A percentile compares a stretch with the other conserved stretches of the same genome.
These are phyloP conservation scores for Microplitis mediator DNA, from an alignment of 1,140 invertebrate genomes.

Conservation along the genomic window DNA sequence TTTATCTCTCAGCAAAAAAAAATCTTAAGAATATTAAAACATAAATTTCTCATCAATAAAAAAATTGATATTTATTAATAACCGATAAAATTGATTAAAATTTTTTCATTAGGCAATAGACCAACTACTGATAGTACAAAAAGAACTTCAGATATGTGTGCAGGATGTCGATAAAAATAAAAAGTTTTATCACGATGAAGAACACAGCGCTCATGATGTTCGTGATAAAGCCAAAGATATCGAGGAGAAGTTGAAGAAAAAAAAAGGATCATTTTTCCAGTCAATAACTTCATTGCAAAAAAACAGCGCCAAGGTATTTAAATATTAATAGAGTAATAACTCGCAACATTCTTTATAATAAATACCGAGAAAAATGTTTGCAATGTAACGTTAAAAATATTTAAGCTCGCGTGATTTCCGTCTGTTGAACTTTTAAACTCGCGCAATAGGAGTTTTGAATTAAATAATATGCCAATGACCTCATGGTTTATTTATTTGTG, in stretches of 20 bases:
- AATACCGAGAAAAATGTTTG: too few species aligned
- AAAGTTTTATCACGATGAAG: slow-evolving; percentile 94
- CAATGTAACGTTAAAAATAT: too few species aligned
- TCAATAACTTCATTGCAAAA: slow-evolving; percentile 94
- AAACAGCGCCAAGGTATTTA: slow-evolving; percentile 87
- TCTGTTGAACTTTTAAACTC: too few species aligned
- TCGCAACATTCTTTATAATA: too few species aligned
- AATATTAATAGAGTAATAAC: background rate
- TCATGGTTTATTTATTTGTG: slow-evolving; percentile 29
- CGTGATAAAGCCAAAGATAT: slow-evolving; percentile 93
- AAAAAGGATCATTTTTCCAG: slow-evolving; percentile 95
- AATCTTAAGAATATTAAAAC: too few species aligned
- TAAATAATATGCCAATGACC: background rate
- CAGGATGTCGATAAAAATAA: slow-evolving; percentile 92
- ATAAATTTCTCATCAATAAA: too few species aligned
- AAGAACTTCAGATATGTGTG: slow-evolving; percentile 86
- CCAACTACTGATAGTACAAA: slow-evolving; percentile 85
- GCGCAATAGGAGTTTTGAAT: too few species aligned
- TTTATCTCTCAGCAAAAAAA: too few species aligned
- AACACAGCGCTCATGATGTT: slow-evolving; percentile 92
- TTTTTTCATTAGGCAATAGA: slow-evolving; percentile 75
- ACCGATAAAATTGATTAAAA: background rate
- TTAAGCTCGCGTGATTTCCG: background rate
- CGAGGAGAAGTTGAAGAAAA: slow-evolving; percentile 96
- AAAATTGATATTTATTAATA: too few species aligned